Evolutionary conservation across 2,797 vertebrate species (phyloP).

Genomic region (Glyptemys insculpta): DNA sequence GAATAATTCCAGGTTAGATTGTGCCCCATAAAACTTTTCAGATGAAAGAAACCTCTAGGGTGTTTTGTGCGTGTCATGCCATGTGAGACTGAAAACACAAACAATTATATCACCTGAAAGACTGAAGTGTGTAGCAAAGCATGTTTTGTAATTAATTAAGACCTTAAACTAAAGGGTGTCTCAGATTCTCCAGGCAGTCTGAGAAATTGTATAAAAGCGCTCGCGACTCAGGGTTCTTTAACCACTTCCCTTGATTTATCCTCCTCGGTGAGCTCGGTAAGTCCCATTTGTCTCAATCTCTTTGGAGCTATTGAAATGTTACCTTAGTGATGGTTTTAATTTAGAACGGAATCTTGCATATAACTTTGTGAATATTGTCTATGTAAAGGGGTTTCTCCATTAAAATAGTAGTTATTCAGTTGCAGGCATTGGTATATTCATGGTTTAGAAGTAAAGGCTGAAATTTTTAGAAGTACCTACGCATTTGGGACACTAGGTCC

Average conservation of each 20-base stretch:
- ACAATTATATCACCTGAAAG: background rate
- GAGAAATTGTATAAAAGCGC: background rate
- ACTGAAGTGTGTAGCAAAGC: background rate
- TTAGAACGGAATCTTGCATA: background rate
- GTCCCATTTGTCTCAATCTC: background rate
- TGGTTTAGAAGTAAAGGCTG: background rate
- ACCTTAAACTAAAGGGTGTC: background rate
- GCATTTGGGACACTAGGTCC: background rate
- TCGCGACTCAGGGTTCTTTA: background rate
- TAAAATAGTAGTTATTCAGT: background rate
- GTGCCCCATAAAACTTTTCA: background rate
- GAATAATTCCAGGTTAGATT: background rate
- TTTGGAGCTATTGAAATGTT: background rate
- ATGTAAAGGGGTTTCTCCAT: accelerated
- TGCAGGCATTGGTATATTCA: background rate
- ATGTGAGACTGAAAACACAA: background rate
- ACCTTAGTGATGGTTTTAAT: background rate
- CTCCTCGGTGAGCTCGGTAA: too few species aligned
- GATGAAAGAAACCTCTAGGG: background rate
- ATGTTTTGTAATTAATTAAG: background rate
- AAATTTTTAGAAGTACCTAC: background rate
- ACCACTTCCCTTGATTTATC: background rate
- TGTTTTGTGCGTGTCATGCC: background rate
- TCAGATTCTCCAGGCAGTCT: background rate
- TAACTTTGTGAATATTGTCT: too few species aligned